Percentiles rank a stretch among this genome's conserved stretches.
phyloP scores from a whole-genome alignment of 1,140 invertebrate genomes.

The Formica exsecta region DNA sequence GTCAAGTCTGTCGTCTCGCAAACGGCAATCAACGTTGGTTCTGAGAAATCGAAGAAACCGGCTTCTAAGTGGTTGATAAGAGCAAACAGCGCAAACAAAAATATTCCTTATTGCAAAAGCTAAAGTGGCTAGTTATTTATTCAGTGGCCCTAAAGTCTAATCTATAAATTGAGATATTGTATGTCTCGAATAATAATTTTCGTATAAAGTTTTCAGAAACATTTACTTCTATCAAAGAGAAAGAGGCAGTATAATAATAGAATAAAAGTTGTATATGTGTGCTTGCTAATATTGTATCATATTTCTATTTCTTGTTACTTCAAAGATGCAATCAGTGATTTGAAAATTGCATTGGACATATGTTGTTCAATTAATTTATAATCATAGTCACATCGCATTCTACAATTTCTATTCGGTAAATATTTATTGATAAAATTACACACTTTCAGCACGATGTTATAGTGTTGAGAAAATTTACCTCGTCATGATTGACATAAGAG shows the following conservation, averaged over 20 bases:
- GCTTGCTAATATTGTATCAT: neutral
- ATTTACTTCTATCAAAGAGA: neutral
- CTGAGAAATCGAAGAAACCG: constrained; percentile 24
- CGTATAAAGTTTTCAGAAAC: neutral
- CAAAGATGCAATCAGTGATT: neutral
- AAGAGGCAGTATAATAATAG: neutral
- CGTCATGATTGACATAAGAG: constrained; percentile 14
- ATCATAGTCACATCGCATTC: neutral
- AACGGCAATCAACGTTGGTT: constrained; percentile 10
- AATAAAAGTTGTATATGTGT: neutral
- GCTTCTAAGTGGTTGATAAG: neutral
- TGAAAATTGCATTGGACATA: neutral
- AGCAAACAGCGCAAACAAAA: neutral
- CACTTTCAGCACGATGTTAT: constrained; percentile 20
- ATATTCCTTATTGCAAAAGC: neutral
- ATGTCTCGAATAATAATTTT: neutral
- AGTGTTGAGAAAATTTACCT: constrained; percentile 13
- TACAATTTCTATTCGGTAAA: constrained; percentile 12
- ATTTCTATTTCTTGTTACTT: constrained; percentile 1
- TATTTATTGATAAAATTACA: constrained; percentile 34
- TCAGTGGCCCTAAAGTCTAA: neutral
- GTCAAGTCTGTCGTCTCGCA: neutral
- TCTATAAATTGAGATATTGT: neutral
- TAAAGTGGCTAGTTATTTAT: neutral
- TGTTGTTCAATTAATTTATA: neutral